Evolutionary conservation across 2,113 vertebrate genomes (phyloP).

Genomic region (Gavialis gangeticus): DNA sequence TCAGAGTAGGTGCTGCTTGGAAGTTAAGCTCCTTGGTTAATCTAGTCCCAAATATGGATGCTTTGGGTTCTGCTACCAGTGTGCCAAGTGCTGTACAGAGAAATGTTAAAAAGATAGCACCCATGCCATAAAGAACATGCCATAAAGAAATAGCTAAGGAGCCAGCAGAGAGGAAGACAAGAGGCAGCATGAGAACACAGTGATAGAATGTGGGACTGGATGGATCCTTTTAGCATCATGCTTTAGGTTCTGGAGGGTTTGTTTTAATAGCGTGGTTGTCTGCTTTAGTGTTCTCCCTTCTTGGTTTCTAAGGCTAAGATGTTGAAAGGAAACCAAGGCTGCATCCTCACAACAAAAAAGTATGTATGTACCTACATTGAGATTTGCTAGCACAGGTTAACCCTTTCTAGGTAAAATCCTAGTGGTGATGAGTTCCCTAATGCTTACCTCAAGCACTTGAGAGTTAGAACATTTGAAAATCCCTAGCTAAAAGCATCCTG

Average conservation of each 20-base stretch:
- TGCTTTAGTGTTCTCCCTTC: background rate
- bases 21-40: background rate
- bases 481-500: too few species aligned
- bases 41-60: background rate
- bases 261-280: accelerated
- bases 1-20: background rate
- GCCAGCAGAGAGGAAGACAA: too few species aligned
- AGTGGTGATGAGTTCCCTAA: too few species aligned
- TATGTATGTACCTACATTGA: too few species aligned
- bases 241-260: background rate
- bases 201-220: accelerated
- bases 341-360: background rate
- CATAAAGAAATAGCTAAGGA: background rate
- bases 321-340: background rate
- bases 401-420: too few species aligned
- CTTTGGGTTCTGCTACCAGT: background rate
- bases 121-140: background rate
- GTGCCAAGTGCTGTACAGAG: background rate
- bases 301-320: background rate
- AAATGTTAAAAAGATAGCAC: background rate
- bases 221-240: background rate
- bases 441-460: too few species aligned
- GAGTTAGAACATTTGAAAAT: too few species aligned
- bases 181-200: background rate
- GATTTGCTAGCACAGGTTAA: too few species aligned